phyloP scores from a whole-genome alignment of 1,140 invertebrate species.

The Neomicropteryx cornuta region DNA sequence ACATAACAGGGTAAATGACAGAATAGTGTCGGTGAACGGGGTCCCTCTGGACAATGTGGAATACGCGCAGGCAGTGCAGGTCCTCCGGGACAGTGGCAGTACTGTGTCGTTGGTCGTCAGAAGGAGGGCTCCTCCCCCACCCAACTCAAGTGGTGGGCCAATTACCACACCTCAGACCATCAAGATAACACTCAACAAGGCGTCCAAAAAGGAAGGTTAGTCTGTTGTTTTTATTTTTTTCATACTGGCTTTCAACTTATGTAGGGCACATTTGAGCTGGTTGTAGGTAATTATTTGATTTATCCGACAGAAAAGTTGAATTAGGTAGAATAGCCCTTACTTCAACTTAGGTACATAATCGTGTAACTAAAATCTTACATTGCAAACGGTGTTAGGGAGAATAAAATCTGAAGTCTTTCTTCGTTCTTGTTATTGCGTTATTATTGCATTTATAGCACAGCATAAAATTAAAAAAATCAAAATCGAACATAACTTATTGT shows the following conservation, averaged over 20 bases:
- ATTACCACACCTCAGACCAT: conserved; percentile 56
- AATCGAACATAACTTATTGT: too few species aligned
- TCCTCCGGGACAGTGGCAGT: conserved; percentile 78
- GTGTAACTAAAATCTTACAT: too few species aligned
- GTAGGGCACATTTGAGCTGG: background rate
- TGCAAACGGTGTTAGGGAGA: too few species aligned
- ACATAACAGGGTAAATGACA: conserved; percentile 82
- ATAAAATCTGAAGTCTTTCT: too few species aligned
- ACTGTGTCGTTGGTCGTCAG: conserved; percentile 83
- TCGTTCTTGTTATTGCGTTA: too few species aligned
- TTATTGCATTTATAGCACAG: too few species aligned
- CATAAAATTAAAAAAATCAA: too few species aligned
- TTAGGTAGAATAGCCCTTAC: too few species aligned
- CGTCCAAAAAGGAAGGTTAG: conserved; percentile 89
- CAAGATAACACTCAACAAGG: conserved; percentile 76
- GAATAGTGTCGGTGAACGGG: conserved; percentile 94
- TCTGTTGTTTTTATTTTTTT: conserved; percentile 3
- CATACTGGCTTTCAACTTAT: background rate
- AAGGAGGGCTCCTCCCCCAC: conserved; percentile 49
- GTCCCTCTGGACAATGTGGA: conserved; percentile 94
- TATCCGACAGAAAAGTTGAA: too few species aligned
- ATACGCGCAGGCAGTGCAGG: conserved; percentile 85
- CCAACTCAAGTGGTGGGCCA: conserved; percentile 40
- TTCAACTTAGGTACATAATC: too few species aligned
- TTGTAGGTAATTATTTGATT: background rate